A percentile compares a stretch with the other conserved stretches of the same genome.
These are phyloP conservation scores for Tachina fera DNA, from an alignment of 2,888 invertebrate genomes.

Conservation along the genomic window DNA sequence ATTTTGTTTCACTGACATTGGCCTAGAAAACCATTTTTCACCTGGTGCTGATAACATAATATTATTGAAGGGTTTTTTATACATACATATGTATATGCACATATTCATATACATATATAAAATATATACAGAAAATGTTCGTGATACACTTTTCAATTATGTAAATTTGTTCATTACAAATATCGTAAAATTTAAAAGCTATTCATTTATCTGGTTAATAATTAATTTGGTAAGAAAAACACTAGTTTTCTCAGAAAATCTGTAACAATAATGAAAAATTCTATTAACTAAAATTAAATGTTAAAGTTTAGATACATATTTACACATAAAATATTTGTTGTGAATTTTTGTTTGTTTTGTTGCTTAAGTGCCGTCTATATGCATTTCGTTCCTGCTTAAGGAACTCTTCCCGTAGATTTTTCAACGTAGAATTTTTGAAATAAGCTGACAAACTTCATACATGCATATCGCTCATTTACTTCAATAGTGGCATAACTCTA, in stretches of 20 bases:
- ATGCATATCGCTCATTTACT: no score
- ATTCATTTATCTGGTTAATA: neutral
- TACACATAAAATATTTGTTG: no score
- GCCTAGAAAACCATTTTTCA: constrained; percentile 1
- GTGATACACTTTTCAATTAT: neutral
- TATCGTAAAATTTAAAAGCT: neutral
- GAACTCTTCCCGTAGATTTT: no score
- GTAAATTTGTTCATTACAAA: neutral
- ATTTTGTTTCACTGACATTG: constrained; percentile 11
- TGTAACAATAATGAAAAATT: neutral
- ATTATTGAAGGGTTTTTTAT: neutral
- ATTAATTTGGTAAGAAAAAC: neutral
- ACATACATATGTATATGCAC: neutral
- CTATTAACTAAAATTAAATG: no score
- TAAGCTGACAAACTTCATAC: no score
- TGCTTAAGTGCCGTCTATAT: no score
- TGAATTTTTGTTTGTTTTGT: no score
- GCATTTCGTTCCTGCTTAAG: no score
- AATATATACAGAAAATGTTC: neutral
- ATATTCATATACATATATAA: no score
- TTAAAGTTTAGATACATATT: no score
- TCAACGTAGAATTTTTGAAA: no score
- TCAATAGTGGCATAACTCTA: no score
- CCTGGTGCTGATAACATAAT: neutral
- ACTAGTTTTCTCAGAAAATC: neutral